These are phyloP conservation scores for Lagopus muta DNA, from an alignment of 2,113 vertebrate genomes.

Conservation along the genomic window DNA sequence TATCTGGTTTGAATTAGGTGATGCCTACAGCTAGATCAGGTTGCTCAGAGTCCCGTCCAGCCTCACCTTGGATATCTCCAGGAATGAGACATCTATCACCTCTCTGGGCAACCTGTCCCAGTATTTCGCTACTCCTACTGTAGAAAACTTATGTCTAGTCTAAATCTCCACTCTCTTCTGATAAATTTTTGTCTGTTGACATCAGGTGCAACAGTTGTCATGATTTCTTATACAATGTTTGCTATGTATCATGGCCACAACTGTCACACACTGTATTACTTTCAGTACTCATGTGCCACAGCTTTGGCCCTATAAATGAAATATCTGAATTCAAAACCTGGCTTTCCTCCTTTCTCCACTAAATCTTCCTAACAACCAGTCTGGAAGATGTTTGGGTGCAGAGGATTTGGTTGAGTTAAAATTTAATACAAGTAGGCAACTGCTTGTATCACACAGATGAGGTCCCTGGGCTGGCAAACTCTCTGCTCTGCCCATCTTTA, in stretches of 20 bases:
- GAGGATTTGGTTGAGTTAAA: not conserved
- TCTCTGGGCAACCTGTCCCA: too few relatives aligned
- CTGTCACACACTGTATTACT: not conserved
- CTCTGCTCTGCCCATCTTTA: not conserved
- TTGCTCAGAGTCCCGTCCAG: too few relatives aligned
- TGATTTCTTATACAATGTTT: not conserved
- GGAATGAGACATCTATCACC: too few relatives aligned
- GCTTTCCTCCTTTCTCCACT: not conserved
- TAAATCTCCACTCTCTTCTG: not conserved
- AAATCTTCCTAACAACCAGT: not conserved
- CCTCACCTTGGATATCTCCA: too few relatives aligned
- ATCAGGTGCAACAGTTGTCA: not conserved
- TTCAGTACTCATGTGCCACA: not conserved
- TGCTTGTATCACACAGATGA: not conserved
- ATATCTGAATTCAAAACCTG: not conserved
- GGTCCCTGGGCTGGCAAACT: not conserved
- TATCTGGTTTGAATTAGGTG: not conserved
- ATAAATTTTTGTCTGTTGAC: not conserved
- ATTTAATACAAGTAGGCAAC: not conserved
- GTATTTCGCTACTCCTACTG: too few relatives aligned
- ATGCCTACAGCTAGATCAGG: too few relatives aligned
- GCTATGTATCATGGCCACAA: not conserved
- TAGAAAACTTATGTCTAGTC: too few relatives aligned
- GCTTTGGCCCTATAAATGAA: not conserved
- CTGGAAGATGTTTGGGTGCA: not conserved